Evolutionary conservation across 2,113 vertebrate genomes (phyloP), one percentile per base, ranked within the genome.

Genomic region (Bos javanicus): DNA sequence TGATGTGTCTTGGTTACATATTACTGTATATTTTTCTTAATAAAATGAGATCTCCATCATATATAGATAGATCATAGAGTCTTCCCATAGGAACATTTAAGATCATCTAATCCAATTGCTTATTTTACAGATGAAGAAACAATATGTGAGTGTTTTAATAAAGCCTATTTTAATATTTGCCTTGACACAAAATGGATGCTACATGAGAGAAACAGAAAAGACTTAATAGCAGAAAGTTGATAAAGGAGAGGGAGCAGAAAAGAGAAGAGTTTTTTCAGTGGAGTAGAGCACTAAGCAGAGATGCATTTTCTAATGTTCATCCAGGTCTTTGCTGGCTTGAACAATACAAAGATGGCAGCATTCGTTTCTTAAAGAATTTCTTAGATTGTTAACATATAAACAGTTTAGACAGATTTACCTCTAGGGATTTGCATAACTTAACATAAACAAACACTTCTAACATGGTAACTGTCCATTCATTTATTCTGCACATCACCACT

Each of bases 61-160:
- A 91, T n/a, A 87, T 39, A 90, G 78, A 92, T 60, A 95, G 56
- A 90, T 60, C 33, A 97, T 90, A 82, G n/a, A 87, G 25, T 74
- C 76, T 97, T 90, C 26, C 26, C 52, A 85, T 5, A 67, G 48
- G 30, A 39, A 95, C 25, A 46, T 87, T 90, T 71, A 84, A 57
- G 52, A 95, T 78, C 17, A 91, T 60, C 54, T 86, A 96, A 94
- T 74, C 36, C 33, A 90, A 94, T 60, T 17, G 14, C 15, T 94
- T 15, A 94, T 89, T 86, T 89, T 96, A 91, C 36, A 96, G 81
- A 92, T 81, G 74, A 95, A 88, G 67, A 97, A 91, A 96, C 43
- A 96, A 60, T 60, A 83, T 95, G 67, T 91, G 28, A 91, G 5
- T 81, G 28, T 82, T 96, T 97, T 95, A 95, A 95, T 80, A 87